Conservation (phyloP, 2,888 invertebrate species). For the Achlya flavicornis region DNA sequence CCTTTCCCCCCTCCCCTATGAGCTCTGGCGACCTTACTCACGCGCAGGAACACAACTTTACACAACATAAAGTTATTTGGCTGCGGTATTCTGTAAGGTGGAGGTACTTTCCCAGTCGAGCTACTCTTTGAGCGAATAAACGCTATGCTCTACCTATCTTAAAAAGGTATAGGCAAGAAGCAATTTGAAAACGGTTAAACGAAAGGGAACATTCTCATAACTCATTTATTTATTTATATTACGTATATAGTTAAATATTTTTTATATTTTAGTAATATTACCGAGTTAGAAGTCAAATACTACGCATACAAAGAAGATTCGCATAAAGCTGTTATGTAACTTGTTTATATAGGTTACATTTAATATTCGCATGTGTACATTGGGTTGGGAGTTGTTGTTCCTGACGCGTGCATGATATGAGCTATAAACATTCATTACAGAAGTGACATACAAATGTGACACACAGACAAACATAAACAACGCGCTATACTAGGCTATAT, state of each 20-base stretch:
- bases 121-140: no score
- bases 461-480: slow-evolving; percentile 31
- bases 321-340: slow-evolving; percentile 25
- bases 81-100: no score
- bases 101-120: no score
- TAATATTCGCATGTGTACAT: slow-evolving; percentile 42
- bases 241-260: no score
- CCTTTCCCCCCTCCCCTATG: no score
- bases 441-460: slow-evolving; percentile 25
- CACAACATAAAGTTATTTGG: no score
- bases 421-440: slow-evolving; percentile 55
- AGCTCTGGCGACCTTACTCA: no score
- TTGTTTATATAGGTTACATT: slow-evolving; percentile 46
- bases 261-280: neutral
- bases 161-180: no score
- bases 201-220: no score
- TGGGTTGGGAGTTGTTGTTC: slow-evolving; percentile 39
- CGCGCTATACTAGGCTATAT: neutral
- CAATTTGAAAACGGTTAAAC: neutral
- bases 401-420: slow-evolving; percentile 47
- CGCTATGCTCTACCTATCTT: no score
- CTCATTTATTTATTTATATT: no score
- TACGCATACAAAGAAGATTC: neutral
- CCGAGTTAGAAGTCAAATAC: neutral
- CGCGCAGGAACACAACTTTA: no score